Evolutionary conservation across 2,888 invertebrate species (phyloP), one percentile per base, ranked within the genome.

Genomic region (Drosophila birchii): DNA sequence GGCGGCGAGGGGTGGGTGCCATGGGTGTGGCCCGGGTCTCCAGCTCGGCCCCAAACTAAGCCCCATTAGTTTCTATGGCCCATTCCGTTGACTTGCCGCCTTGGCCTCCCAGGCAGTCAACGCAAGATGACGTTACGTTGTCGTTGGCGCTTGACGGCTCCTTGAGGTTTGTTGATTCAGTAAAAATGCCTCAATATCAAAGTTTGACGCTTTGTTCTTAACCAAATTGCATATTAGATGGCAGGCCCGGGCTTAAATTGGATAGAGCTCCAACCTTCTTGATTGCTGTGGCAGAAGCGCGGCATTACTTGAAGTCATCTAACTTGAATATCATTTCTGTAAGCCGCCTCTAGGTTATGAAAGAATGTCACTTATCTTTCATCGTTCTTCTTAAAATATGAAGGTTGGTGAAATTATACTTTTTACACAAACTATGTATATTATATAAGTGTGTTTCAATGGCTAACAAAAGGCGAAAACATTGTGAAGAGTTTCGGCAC

Each of bases 21-120:
- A 57, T 79, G 83, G 83, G 83, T 80, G 88, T 88, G 88, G 80
- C 63, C 53, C 53, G 26, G 68, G 71, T 64, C 61, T 32, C 66
- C 47, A 41, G 9, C 47, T 18, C 41, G 54, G 64, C 60, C 43
- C 64, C 59, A 56, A 56, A 68, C 62, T 55, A 67, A 82, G 68
- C 73, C 73, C 88, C 83, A 88, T 88, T 88, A 86, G 78, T 76
- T 86, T 88, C 83, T 61, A 82, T 88, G 78, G 83, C 73, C 76
- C 86, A 86, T 83, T 83, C 80, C 57, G 75, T 78, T 83, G 88
- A 85, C 82, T 64, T 62, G 49, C 86, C 76, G 79, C 79, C 81
- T 39, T 49, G 54, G 45, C 59, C 36, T 44, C 62, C 38, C 56
- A 66, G 54, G 69, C 66, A 88, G 71, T 71, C 68, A 76, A 64